These are phyloP conservation scores for Aphodius sticticus DNA, from an alignment of 2,888 invertebrate species.

Conservation along the genomic window DNA sequence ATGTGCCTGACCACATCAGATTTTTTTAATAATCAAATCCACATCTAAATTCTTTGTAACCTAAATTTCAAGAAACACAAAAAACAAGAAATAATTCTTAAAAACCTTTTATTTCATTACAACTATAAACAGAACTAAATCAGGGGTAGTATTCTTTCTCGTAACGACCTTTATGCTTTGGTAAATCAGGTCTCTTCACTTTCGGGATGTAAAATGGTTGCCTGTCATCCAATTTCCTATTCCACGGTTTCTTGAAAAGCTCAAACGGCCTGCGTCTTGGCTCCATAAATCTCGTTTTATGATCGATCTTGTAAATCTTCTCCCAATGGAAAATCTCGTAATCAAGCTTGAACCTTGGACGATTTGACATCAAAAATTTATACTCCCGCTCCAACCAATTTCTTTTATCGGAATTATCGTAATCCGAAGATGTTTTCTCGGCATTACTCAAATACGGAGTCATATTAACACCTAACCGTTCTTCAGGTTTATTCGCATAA, in stretches of 20 bases:
- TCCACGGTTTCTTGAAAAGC: slow-evolving; percentile 67
- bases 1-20: too few species aligned
- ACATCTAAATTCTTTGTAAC: too few species aligned
- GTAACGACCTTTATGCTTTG: slow-evolving; percentile 68
- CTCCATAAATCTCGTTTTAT: slow-evolving; percentile 74
- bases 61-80: background rate
- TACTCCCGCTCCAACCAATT: slow-evolving; percentile 74
- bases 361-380: slow-evolving; percentile 74
- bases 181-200: slow-evolving; percentile 67
- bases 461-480: slow-evolving; percentile 68
- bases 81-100: background rate
- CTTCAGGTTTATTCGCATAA: slow-evolving; percentile 74
- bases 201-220: slow-evolving; percentile 75
- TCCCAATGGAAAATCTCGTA: slow-evolving; percentile 86
- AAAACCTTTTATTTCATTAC: slow-evolving; percentile 23
- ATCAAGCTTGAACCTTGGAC: slow-evolving; percentile 66
- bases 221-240: slow-evolving; percentile 74
- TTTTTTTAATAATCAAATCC: too few species aligned
- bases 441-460: slow-evolving; percentile 76
- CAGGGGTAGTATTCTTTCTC: slow-evolving; percentile 75
- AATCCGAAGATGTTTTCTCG: slow-evolving; percentile 70
- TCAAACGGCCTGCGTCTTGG: slow-evolving; percentile 76
- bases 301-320: slow-evolving; percentile 78
- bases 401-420: slow-evolving; percentile 72
- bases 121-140: slow-evolving; percentile 31